Evolutionary conservation across 2,888 invertebrate genomes (phyloP), one percentile per base, ranked within the genome.

Genomic region (Thalpophila matura): DNA sequence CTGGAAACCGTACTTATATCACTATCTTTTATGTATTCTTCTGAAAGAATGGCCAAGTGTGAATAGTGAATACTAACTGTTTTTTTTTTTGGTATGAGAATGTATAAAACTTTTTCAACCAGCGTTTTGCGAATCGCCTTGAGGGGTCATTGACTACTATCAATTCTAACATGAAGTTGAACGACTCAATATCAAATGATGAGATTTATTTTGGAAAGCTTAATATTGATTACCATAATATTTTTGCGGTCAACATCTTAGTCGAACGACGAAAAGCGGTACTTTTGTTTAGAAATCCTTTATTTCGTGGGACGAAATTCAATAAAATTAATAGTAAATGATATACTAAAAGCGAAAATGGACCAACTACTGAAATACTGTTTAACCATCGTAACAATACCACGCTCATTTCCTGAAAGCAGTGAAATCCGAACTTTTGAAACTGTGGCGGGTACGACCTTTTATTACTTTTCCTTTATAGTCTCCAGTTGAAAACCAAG

Each of bases 1-100:
- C 87, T 47, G 42, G 10, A 45, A 5, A 24, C 38, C 40, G 24
- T 14, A 35, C 24, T 16, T n/a, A 1, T 40, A 45, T 12, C 9
- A 18, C 26, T 42, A n/a, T 16, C 0, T 42, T 33, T 24, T 22
- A 20, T 6, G 1, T 1, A 10, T 46, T 40, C 1, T 20, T 29
- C 10, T 16, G 7, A 16, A 37, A n/a, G 31, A 35, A 24, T 51
- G 2, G 26, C 16, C 7, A 24, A n/a, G n/a, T n/a, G 10, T 24
- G 2, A 2, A 20, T 24, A 3, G 7, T 42, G 9, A 18, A 35
- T 20, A 27, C n/a, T n/a, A n/a, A n/a, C n/a, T n/a, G n/a, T n/a
- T n/a, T 45, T n/a, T 9, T 16, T 16, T 27, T 7, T 26, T 4
- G n/a, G 10, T 10, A 16, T 27, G 31, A 4, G 1, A 59, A 12